Conservation (phyloP, 1,140 invertebrate genomes). For the Arctopsyche grandis region DNA sequence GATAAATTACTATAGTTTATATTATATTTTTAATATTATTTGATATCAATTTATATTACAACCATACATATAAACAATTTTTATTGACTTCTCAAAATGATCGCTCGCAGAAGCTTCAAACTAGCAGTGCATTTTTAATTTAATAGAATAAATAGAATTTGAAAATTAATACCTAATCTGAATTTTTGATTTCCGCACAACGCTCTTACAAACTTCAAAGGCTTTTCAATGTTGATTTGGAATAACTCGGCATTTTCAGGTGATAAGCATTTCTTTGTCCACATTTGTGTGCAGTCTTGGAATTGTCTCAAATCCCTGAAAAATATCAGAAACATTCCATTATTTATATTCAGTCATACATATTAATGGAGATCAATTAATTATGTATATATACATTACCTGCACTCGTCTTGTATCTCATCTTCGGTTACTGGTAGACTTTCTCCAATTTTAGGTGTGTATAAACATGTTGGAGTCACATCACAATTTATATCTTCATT, state of each 20-base stretch:
- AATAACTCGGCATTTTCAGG: not conserved
- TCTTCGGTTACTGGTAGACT: constrained; percentile 15
- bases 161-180: not conserved
- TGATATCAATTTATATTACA: too few species aligned
- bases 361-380: not conserved
- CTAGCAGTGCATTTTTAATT: too few species aligned
- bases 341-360: not conserved
- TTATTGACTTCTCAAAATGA: too few species aligned
- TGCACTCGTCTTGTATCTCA: constrained; percentile 7
- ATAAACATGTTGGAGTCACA: not conserved
- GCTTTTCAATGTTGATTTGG: not conserved
- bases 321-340: not conserved
- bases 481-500: not conserved
- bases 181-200: constrained; percentile 16
- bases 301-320: not conserved
- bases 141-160: not conserved
- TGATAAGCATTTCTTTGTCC: not conserved
- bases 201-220: not conserved
- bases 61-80: too few species aligned
- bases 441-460: not conserved
- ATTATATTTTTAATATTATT: too few species aligned
- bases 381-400: not conserved
- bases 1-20: too few species aligned
- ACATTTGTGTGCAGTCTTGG: not conserved
- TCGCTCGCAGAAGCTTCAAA: too few species aligned